Conservation (phyloP, 2,888 invertebrate genomes). For the Synanthedon vespiformis region DNA sequence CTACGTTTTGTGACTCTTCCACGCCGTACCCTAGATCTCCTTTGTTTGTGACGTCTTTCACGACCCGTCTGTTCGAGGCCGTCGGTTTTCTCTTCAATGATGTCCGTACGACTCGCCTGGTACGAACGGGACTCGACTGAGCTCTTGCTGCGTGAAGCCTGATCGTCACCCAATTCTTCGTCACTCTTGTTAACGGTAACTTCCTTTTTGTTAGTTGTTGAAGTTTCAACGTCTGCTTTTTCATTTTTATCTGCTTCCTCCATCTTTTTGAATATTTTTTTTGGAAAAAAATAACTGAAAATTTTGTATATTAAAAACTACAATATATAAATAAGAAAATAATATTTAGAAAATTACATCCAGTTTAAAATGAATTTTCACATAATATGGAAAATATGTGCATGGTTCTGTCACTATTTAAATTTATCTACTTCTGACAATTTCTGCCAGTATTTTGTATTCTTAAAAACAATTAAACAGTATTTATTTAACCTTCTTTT, state of each 20-base stretch:
- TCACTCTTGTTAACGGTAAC: conserved; percentile 13
- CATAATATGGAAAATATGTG: no score
- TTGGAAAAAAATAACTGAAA: conserved; percentile 25
- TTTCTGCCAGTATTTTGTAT: no score
- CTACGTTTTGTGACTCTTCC: conserved; percentile 27
- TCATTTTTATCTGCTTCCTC: conserved; percentile 26
- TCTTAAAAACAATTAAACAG: conserved; percentile 3
- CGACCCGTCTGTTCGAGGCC: conserved; percentile 7
- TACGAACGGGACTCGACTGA: conserved; percentile 15
- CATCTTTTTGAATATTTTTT: conserved; percentile 23
- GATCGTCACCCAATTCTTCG: conserved; percentile 11
- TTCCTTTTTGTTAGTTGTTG: conserved; percentile 29
- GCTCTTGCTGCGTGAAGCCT: conserved; percentile 16
- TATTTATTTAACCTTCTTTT: neutral
- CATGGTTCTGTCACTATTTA: no score
- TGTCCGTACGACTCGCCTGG: conserved; percentile 20
- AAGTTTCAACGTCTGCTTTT: conserved; percentile 13
- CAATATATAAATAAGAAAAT: no score
- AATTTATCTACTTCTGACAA: no score
- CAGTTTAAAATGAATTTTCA: no score
- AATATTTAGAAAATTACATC: no score
- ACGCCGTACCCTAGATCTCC: conserved; percentile 2
- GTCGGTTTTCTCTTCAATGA: conserved; percentile 13
- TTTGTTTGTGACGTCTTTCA: neutral
- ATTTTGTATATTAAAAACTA: conserved; percentile 21